Conservation (phyloP, 2,113 vertebrate species). For the Myotis brandtii region DNA sequence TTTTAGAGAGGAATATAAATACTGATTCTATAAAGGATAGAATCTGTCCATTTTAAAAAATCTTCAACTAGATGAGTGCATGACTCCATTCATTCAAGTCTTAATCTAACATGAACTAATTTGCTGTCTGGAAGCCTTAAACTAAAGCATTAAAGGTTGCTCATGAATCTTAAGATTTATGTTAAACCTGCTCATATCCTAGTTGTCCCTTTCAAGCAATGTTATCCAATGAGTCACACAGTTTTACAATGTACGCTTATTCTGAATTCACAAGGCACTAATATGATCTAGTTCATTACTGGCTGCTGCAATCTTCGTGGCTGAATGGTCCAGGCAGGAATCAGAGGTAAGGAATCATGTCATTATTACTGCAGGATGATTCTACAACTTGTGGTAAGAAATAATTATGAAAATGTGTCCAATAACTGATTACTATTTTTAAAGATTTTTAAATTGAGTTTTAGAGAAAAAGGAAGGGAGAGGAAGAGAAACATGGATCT, state of each 20-base stretch:
- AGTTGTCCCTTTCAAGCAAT: not conserved
- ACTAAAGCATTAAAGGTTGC: not conserved
- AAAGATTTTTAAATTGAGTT: too few relatives aligned
- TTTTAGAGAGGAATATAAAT: conserved; percentile 12
- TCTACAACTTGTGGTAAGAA: not conserved
- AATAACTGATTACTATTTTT: not conserved
- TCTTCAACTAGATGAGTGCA: not conserved
- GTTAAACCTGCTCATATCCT: not conserved
- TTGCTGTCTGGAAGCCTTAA: not conserved
- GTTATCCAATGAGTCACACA: not conserved
- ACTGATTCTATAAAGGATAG: not conserved
- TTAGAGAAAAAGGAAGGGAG: too few relatives aligned
- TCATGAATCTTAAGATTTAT: not conserved
- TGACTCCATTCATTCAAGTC: not conserved
- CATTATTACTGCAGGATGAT: not conserved
- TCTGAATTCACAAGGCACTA: not conserved
- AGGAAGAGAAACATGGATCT: too few relatives aligned
- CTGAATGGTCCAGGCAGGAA: not conserved
- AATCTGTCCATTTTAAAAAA: conserved; percentile 10
- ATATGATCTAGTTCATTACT: not conserved
- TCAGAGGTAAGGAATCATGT: not conserved
- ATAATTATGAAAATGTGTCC: not conserved
- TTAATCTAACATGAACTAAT: conserved; percentile 30
- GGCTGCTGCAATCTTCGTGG: not conserved
- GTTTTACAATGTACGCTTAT: not conserved